A percentile compares a stretch with the other conserved stretches of the same genome.
These are phyloP conservation scores for Hyposmocoma kahamanoa DNA, from an alignment of 1,140 invertebrate species.

Conservation along the genomic window DNA sequence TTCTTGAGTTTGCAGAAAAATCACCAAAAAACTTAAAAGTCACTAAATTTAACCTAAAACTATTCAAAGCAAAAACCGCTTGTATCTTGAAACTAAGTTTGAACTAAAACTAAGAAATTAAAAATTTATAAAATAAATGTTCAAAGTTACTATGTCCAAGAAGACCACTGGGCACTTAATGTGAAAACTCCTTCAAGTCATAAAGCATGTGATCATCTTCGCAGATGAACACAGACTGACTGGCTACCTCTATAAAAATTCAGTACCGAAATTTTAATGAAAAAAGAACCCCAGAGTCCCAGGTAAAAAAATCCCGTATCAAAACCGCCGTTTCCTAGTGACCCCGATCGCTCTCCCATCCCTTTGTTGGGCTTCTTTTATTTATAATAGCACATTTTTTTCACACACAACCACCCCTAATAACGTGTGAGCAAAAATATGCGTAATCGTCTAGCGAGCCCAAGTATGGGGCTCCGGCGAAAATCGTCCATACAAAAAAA, in stretches of 20 bases:
- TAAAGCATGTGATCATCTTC: slow-evolving; percentile 71
- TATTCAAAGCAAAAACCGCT: not conserved
- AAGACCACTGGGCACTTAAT: slow-evolving; percentile 52
- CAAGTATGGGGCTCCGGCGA: slow-evolving; percentile 24
- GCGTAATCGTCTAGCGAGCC: slow-evolving; percentile 51
- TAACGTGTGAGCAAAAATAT: slow-evolving; percentile 67
- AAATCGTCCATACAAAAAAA: slow-evolving; percentile 56
- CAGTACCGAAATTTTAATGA: slow-evolving; percentile 49
- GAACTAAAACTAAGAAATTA: slow-evolving; percentile 10
- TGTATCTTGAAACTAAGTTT: slow-evolving; percentile 12
- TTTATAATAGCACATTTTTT: slow-evolving; percentile 72
- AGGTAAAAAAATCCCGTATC: slow-evolving; percentile 69
- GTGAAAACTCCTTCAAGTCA: slow-evolving; percentile 29
- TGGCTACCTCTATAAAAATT: slow-evolving; percentile 55
- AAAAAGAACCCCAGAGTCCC: slow-evolving; percentile 58
- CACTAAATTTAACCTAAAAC: slow-evolving; percentile 1
- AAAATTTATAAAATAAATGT: slow-evolving; percentile 8
- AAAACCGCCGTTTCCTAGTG: slow-evolving; percentile 72
- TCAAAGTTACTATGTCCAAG: slow-evolving; percentile 26
- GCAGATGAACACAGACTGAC: slow-evolving; percentile 69
- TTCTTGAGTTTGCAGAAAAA: slow-evolving; percentile 21
- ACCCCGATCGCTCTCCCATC: slow-evolving; percentile 69
- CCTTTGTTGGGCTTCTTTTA: slow-evolving; percentile 64
- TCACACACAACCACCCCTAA: slow-evolving; percentile 69
- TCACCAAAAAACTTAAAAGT: slow-evolving; percentile 26